A percentile compares a stretch with the other conserved stretches of the same genome.
These are phyloP conservation scores for Macrophya alboannulata DNA, from an alignment of 2,888 invertebrate species.

Conservation along the genomic window DNA sequence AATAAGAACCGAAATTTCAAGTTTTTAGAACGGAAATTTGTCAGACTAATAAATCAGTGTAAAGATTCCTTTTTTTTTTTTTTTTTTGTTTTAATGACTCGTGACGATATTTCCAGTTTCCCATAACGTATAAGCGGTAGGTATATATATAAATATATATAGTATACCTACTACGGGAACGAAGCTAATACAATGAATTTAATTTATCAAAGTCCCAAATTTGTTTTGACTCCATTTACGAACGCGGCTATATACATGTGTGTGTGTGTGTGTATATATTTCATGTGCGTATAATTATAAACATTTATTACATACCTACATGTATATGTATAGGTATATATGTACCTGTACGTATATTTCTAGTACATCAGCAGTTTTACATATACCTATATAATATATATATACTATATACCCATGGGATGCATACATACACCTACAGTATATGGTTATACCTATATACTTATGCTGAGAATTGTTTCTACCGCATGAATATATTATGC, in stretches of 20 bases:
- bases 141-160: background rate
- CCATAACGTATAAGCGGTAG: background rate
- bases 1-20: background rate
- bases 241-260: background rate
- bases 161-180: background rate
- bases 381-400: no score
- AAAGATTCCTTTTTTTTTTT: background rate
- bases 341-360: no score
- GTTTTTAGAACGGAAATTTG: background rate
- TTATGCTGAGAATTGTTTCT: conserved; percentile 48
- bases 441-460: background rate
- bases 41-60: background rate
- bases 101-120: conserved; percentile 11
- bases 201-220: conserved; percentile 17
- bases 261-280: background rate
- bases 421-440: background rate
- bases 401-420: background rate
- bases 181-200: conserved; percentile 20
- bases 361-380: background rate
- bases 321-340: no score
- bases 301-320: background rate
- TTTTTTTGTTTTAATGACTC: background rate
- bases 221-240: background rate
- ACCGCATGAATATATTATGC: conserved; percentile 12
- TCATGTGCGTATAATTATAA: conserved; percentile 2